A percentile compares a stretch with the other conserved stretches of the same genome.
These are phyloP conservation scores for Heliconius eleuchia DNA, from an alignment of 1,140 invertebrate species.

Conservation along the genomic window DNA sequence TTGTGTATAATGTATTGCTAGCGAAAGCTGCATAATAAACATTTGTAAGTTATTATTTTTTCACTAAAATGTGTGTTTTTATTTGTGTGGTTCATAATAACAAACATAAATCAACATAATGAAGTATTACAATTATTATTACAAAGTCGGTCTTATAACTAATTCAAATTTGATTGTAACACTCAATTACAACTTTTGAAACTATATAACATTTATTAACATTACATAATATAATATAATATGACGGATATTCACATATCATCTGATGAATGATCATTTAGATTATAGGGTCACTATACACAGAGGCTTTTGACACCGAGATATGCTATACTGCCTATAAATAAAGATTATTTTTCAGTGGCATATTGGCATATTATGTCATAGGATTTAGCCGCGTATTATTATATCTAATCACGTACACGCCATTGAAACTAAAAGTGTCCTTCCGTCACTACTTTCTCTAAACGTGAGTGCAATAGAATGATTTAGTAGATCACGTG, in stretches of 20 bases:
- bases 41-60: no score
- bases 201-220: neutral
- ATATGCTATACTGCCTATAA: neutral
- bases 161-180: constrained; percentile 4
- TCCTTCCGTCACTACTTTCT: constrained; percentile 65
- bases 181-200: neutral
- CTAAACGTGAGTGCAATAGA: constrained; percentile 59
- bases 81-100: no score
- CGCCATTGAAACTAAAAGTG: constrained; percentile 45
- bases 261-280: neutral
- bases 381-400: constrained; percentile 41
- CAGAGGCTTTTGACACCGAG: neutral
- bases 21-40: neutral
- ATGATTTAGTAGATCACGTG: constrained; percentile 14
- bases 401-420: constrained; percentile 58
- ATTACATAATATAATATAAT: neutral
- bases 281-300: neutral
- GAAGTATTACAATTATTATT: neutral
- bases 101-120: neutral
- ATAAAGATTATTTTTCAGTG: neutral
- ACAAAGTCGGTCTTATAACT: neutral
- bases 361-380: constrained; percentile 13
- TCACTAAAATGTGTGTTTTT: no score
- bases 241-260: neutral
- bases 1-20: neutral